Evolutionary conservation across 2,113 vertebrate species (phyloP), one percentile per base, ranked within the genome.

Genomic region (Alethe diademata): DNA sequence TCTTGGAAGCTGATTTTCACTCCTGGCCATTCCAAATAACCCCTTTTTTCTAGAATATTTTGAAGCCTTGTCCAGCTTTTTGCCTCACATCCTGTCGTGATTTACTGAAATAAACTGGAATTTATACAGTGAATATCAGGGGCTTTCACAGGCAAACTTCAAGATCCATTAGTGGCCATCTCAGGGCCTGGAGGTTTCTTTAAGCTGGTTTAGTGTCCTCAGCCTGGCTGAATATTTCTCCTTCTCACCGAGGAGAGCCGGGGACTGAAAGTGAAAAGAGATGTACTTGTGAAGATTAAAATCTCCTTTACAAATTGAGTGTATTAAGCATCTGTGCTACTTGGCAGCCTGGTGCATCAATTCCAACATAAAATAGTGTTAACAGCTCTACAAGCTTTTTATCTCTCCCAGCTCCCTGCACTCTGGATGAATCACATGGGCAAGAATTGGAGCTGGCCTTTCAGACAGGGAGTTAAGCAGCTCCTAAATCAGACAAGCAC

Each of bases 211-310:
- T 26, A 7, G 22, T 36, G 36, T 26, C 71, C 76, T 72, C 48
- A 88, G 65, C 13, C 22, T 75, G 45, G 73, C 18, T 72, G 87
- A 67, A 16, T 29, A 60, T 78, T 91, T 65, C 66, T 78, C 12
- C 23, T 81, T 5, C 36, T 71, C 36, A 12, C 25, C 5, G 2
- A 79, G 42, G 12, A 80, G 18, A 82, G 50, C 16, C 6, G 2
- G 33, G 16, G 38, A 62, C 36, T 23, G 70, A 22, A 78, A 89
- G 85, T 5, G 66, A 79, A 95, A 89, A 85, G 84, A 69, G 76
- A 42, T 40, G 50, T 28, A 47, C 66, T 90, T 19, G 61, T 66
- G 84, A 79, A 95, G 93, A 95, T 93, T 90, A 91, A 96, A 92
- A 95, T 76, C 93, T 89, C 76, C 58, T 66, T 90, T 80, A 61